Conservation (phyloP, 2,888 invertebrate species). For the Lasioglossum pauxillum region DNA sequence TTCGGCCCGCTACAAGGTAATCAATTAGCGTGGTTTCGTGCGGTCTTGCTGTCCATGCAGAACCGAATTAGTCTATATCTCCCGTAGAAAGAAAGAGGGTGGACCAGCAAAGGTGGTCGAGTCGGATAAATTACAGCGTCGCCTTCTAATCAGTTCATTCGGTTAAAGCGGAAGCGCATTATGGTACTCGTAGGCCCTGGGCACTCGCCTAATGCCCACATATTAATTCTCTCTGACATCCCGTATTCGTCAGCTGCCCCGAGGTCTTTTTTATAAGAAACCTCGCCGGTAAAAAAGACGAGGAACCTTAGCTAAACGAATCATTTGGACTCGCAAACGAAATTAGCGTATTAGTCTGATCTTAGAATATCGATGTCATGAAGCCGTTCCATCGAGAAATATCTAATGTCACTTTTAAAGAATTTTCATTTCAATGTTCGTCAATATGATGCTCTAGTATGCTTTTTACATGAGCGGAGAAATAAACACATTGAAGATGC, state of each 20-base stretch:
- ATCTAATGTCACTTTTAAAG: too few relatives aligned
- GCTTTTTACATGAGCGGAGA: too few relatives aligned
- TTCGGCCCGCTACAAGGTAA: background rate
- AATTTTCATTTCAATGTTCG: too few relatives aligned
- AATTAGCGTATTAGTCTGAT: background rate
- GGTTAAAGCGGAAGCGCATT: background rate
- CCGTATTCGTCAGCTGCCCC: background rate
- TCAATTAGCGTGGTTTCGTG: slow-evolving; percentile 4
- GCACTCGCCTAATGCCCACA: background rate
- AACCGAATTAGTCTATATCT: background rate
- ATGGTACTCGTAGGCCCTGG: background rate
- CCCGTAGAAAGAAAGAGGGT: too few relatives aligned
- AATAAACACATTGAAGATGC: too few relatives aligned
- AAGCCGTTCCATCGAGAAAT: too few relatives aligned
- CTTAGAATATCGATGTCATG: too few relatives aligned
- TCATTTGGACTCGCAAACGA: background rate
- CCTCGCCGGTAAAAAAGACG: background rate
- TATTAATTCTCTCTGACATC: background rate
- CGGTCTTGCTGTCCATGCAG: background rate
- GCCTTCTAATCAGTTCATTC: slow-evolving; percentile 11
- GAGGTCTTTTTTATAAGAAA: background rate
- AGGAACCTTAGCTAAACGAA: background rate
- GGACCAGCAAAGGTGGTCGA: background rate
- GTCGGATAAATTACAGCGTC: background rate
- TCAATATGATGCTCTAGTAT: too few relatives aligned